phyloP scores from a whole-genome alignment of 2,113 vertebrate species.

The Brienomyrus longianalis region DNA sequence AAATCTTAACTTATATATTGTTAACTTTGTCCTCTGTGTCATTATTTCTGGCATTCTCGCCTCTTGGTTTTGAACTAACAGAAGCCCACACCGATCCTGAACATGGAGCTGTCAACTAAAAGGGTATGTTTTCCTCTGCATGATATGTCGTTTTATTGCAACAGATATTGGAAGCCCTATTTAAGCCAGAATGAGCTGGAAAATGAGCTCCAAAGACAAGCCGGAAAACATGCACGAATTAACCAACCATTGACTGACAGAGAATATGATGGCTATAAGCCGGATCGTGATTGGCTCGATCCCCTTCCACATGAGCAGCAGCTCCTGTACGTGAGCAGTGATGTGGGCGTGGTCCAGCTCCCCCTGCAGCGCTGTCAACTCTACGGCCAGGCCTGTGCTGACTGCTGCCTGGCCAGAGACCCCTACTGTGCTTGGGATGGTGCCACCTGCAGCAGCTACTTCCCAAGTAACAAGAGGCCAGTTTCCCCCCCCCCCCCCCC shows the following conservation, averaged over 20 bases:
- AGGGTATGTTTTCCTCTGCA: slow-evolving; percentile 53
- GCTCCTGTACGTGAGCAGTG: slow-evolving; percentile 69
- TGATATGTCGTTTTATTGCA: slow-evolving; percentile 12
- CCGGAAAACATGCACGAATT: not conserved
- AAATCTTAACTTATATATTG: slow-evolving; percentile 23
- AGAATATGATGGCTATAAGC: not conserved
- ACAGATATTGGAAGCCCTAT: not conserved
- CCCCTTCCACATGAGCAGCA: slow-evolving; percentile 47
- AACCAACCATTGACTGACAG: not conserved
- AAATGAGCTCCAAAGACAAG: not conserved
- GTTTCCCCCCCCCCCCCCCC: not conserved
- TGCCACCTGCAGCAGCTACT: slow-evolving; percentile 56
- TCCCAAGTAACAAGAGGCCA: slow-evolving; percentile 68
- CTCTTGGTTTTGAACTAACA: slow-evolving; percentile 33
- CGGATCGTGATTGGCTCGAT: not conserved
- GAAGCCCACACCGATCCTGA: slow-evolving; percentile 64
- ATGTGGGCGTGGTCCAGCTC: slow-evolving; percentile 60
- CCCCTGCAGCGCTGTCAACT: slow-evolving; percentile 69
- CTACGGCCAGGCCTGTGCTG: slow-evolving; percentile 64
- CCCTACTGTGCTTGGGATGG: slow-evolving; percentile 82
- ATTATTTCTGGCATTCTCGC: not conserved
- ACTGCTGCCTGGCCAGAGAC: slow-evolving; percentile 75
- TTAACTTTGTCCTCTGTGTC: not conserved
- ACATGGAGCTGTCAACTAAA: slow-evolving; percentile 74
- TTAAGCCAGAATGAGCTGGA: not conserved